phyloP scores from a whole-genome alignment of 2,797 vertebrate species.

The Sphenopsis melanotis region DNA sequence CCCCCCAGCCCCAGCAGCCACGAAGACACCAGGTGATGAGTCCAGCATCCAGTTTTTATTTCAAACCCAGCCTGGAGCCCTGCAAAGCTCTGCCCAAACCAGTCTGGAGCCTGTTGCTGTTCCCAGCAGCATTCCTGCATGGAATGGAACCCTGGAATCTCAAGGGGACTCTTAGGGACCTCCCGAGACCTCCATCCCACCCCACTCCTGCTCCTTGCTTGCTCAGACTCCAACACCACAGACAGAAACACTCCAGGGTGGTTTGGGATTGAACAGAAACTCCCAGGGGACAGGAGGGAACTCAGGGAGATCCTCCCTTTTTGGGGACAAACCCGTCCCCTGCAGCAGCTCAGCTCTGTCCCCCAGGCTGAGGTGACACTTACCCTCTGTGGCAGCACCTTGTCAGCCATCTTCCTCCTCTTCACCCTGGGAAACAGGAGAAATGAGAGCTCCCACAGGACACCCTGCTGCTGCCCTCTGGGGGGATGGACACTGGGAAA shows the following conservation, averaged over 20 bases:
- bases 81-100: not conserved
- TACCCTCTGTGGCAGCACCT: conserved; percentile 95
- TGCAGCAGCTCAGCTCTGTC: not conserved
- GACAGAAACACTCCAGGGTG: not conserved
- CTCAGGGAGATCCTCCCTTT: not conserved
- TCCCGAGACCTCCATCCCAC: not conserved
- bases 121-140: not conserved
- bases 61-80: not conserved
- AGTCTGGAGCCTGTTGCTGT: not conserved
- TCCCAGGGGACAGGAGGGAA: not conserved
- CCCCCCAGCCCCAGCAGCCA: not conserved
- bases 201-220: not conserved
- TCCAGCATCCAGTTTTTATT: not conserved
- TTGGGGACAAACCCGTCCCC: rapidly evolving
- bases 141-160: not conserved
- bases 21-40: rapidly evolving
- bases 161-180: not conserved
- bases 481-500: not conserved
- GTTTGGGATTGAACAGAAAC: not conserved
- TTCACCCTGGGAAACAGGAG: conserved; percentile 79
- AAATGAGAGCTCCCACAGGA: not conserved
- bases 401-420: conserved; percentile 98
- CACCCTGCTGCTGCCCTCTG: not conserved
- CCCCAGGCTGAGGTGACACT: not conserved
- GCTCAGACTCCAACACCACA: not conserved